A percentile compares a stretch with the other conserved stretches of the same genome.
Evolutionary conservation across 2,113 vertebrate species (phyloP).

Genomic region (Elachura formosa): DNA sequence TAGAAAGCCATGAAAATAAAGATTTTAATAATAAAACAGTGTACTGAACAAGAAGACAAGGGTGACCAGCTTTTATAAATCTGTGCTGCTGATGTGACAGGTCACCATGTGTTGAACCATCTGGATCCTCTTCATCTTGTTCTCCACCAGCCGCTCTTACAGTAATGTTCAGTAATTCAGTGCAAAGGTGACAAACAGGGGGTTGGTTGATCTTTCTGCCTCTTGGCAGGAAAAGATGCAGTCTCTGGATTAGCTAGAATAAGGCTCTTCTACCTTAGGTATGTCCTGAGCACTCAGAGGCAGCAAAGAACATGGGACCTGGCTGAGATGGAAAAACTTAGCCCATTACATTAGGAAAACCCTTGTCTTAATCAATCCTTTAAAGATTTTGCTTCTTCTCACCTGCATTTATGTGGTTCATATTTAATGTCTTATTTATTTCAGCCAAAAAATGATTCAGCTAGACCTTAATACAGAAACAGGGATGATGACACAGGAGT

Average conservation of each 20-base stretch:
- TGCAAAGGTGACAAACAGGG: neutral
- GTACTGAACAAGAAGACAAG: neutral
- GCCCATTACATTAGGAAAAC: neutral
- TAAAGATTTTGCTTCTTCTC: neutral
- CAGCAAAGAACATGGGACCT: neutral
- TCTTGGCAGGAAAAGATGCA: neutral
- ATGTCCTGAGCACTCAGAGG: neutral
- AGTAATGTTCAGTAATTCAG: neutral
- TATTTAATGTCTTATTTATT: neutral
- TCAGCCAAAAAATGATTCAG: neutral
- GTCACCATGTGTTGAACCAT: constrained; percentile 53
- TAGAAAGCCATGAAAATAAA: neutral
- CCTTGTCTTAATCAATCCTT: neutral
- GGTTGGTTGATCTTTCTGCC: neutral
- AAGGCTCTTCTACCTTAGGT: neutral
- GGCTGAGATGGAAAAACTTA: neutral
- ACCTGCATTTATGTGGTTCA: neutral
- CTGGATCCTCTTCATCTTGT: constrained; percentile 28
- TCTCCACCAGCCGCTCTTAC: neutral
- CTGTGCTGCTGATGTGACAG: constrained; percentile 30
- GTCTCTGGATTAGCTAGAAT: neutral
- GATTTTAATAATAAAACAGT: constrained; percentile 4
- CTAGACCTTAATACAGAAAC: neutral
- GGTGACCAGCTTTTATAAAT: constrained; percentile 25
- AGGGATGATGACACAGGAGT: neutral